These are phyloP conservation scores for Epizoanthus rinbou DNA, from an alignment of 92 coral and sea anemone species.

Conservation along the genomic window DNA sequence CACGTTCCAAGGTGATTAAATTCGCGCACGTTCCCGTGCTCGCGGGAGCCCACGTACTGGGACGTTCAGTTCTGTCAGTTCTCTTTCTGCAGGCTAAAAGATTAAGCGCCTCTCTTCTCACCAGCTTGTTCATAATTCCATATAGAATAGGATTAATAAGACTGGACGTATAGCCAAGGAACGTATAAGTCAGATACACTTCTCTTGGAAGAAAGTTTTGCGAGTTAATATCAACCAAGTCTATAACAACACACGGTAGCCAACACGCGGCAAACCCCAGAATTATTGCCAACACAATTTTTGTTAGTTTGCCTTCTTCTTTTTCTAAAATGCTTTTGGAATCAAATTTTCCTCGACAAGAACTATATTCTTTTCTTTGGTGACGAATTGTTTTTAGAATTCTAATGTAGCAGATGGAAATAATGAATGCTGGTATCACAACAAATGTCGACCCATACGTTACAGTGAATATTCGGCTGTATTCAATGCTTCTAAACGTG, in stretches of 20 bases:
- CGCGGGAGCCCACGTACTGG: not conserved
- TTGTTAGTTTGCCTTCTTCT: slow-evolving; percentile 78
- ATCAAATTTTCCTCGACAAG: slow-evolving; percentile 64
- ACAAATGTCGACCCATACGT: slow-evolving; percentile 68
- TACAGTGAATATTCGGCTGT: slow-evolving; percentile 57
- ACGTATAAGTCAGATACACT: slow-evolving; percentile 74
- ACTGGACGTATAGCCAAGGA: slow-evolving; percentile 70
- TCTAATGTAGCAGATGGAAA: slow-evolving; percentile 64
- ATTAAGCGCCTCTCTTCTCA: slow-evolving; percentile 66
- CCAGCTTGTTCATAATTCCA: slow-evolving; percentile 82
- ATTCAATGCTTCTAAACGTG: slow-evolving; percentile 42
- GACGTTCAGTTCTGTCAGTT: slow-evolving; percentile 2
- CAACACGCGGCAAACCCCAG: slow-evolving; percentile 80
- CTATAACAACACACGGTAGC: slow-evolving; percentile 80
- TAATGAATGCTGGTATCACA: slow-evolving; percentile 60
- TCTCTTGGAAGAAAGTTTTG: slow-evolving; percentile 66
- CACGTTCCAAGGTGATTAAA: not conserved
- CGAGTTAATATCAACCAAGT: slow-evolving; percentile 60
- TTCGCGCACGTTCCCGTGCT: slow-evolving; percentile 1
- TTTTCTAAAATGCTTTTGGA: slow-evolving; percentile 70
- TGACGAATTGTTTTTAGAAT: slow-evolving; percentile 69
- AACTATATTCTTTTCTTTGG: slow-evolving; percentile 67
- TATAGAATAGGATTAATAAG: slow-evolving; percentile 77
- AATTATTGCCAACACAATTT: slow-evolving; percentile 72
- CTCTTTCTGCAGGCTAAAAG: slow-evolving; percentile 44